phyloP scores from a whole-genome alignment of 2,797 vertebrate species.

The Pseudotriccus pelzelni region DNA sequence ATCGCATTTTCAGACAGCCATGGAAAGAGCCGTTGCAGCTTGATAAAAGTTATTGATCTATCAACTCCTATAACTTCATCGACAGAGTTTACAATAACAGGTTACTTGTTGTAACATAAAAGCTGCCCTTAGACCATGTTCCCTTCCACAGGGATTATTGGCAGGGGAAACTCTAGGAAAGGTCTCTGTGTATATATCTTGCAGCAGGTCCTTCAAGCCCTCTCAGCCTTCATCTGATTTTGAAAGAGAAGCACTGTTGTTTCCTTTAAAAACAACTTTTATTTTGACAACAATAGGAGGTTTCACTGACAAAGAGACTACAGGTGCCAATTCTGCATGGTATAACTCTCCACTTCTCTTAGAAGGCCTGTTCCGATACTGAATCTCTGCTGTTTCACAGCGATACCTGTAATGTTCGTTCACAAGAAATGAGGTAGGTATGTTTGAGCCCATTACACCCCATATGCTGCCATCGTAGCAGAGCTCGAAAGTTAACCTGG shows the following conservation, averaged over 20 bases:
- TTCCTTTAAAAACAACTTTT: conserved; percentile 51
- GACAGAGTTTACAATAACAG: conserved; percentile 66
- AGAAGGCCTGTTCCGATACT: conserved; percentile 30
- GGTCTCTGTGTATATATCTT: conserved; percentile 51
- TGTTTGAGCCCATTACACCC: background rate
- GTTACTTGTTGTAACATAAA: conserved; percentile 66
- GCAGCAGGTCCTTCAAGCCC: conserved; percentile 28
- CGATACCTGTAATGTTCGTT: background rate
- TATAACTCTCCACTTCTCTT: conserved; percentile 8
- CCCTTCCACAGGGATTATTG: conserved; percentile 61
- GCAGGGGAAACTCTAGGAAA: conserved; percentile 60
- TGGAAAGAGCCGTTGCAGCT: conserved; percentile 70
- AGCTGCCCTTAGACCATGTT: conserved; percentile 53
- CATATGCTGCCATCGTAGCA: background rate
- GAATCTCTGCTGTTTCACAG: conserved; percentile 29
- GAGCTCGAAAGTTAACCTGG: background rate
- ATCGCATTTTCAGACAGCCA: conserved; percentile 74
- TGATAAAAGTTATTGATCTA: conserved; percentile 77
- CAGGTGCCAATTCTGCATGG: background rate
- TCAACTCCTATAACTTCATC: conserved; percentile 70
- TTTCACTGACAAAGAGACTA: conserved; percentile 1
- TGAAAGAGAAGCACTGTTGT: conserved; percentile 41
- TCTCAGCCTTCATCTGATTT: conserved; percentile 62
- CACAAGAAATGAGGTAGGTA: background rate
- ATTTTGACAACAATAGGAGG: conserved; percentile 58